A percentile compares a stretch with the other conserved stretches of the same genome.
phyloP scores from a whole-genome alignment of 1,140 invertebrate species.

The Mycetomoellerius zeteki region DNA sequence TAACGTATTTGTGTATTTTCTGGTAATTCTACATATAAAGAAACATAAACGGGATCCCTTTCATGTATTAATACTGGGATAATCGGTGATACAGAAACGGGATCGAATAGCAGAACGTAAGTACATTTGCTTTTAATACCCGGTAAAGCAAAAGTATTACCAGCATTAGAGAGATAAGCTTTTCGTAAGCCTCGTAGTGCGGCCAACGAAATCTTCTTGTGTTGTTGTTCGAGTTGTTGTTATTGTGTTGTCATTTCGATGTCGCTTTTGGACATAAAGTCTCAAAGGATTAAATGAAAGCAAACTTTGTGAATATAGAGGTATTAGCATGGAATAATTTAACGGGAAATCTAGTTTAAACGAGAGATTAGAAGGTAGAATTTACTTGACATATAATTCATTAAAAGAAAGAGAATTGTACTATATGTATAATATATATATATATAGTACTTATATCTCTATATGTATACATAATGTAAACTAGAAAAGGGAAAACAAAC shows the following conservation, averaged over 20 bases:
- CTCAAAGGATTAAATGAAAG: conserved; percentile 70
- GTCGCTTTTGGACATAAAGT: conserved; percentile 69
- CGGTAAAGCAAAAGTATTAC: conserved; percentile 84
- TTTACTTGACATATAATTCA: conserved; percentile 9
- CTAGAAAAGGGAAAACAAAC: background rate
- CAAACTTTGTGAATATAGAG: background rate
- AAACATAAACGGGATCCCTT: conserved; percentile 79
- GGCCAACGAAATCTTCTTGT: conserved; percentile 76
- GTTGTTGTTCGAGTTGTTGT: conserved; percentile 71
- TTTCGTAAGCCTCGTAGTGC: conserved; percentile 71
- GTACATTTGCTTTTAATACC: conserved; percentile 83
- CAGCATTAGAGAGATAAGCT: conserved; percentile 82
- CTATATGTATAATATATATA: background rate
- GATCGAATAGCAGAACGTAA: conserved; percentile 76
- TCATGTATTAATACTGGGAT: conserved; percentile 68
- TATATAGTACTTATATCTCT: too few relatives aligned
- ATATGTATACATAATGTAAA: background rate
- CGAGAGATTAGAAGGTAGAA: background rate
- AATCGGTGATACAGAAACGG: conserved; percentile 63
- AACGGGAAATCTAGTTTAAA: conserved; percentile 22
- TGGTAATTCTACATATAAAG: conserved; percentile 56
- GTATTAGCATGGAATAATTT: conserved; percentile 40
- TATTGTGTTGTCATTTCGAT: conserved; percentile 58
- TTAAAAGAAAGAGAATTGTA: background rate
- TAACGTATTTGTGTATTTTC: conserved; percentile 21